Base-by-base conservation (phyloP, 2,113 vertebrate genomes). In the Argyrosomus japonicus region DNA sequence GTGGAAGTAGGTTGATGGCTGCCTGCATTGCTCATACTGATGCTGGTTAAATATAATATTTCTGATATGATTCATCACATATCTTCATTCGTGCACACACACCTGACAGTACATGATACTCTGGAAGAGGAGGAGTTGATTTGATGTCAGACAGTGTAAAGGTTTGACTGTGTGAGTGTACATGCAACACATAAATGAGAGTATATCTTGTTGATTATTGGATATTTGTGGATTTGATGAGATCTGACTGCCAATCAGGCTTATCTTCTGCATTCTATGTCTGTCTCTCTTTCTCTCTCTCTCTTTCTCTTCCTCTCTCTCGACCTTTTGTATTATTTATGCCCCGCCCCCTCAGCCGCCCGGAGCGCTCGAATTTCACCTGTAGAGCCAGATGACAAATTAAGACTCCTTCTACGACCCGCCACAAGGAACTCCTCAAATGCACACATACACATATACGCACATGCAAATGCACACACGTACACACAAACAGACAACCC, bases 251-350 rank as follows among this genome's bases (percentile, higher is more conserved):
- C 25, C 40, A 83, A 6, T 84, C 85, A 86, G 10, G 58, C 51
- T 85, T 81, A 58, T 83, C 61, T 78, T 79, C 18, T 56, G 27
- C 79, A 82, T 77, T 56, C 53, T 14, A 43, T 76, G 45, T 82
- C 71, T 51, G 15, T 86, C 81, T 78, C 6, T 67, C 45, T 79
- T 58, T 73, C 36, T 77, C 45, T 18, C n/a, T 81, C 71, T 89
- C 62, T 70, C 82, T 78, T 75, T 81, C 67, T 80, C 61, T 84
- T 50, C 79, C 61, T 82, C 74, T 89, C 65, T 64, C 79, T 77
- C 84, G 67, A 82, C 88, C 89, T 93, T 84, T 93, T 94, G 88
- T 92, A 93, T 94, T 93, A 94, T 93, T 94, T 82, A 93, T 93
- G 89, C 91, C 90, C 89, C 93, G 87, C 93, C 92, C 92, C 92